Conservation (phyloP, 2,888 invertebrate species). For the Spatulosminthurus flaviceps region DNA sequence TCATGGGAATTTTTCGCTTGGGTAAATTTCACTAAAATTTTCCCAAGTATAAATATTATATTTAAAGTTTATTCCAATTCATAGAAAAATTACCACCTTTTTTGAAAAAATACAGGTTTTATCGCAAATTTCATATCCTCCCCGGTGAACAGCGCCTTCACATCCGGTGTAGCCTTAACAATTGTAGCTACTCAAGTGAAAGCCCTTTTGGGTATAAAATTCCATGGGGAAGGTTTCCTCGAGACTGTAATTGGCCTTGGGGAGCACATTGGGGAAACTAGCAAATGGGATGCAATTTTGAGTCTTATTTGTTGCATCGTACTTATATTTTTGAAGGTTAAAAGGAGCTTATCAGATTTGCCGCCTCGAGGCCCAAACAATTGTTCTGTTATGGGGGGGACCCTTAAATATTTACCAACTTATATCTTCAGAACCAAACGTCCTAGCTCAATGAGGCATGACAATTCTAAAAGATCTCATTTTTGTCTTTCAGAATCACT, state of each 20-base stretch:
- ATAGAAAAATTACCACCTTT: no score
- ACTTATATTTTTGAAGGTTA: slow-evolving; percentile 45
- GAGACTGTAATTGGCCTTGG: slow-evolving; percentile 74
- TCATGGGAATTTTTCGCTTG: slow-evolving; percentile 84
- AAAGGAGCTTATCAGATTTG: no score
- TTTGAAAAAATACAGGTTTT: slow-evolving; percentile 75
- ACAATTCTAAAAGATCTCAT: no score
- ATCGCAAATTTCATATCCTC: slow-evolving; percentile 89
- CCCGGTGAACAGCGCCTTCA: slow-evolving; percentile 88
- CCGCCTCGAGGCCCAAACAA: no score
- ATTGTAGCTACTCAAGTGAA: slow-evolving; percentile 88
- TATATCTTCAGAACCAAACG: no score
- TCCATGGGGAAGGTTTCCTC: slow-evolving; percentile 78
- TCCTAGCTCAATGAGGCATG: no score
- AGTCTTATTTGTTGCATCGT: slow-evolving; percentile 72
- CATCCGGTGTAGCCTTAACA: slow-evolving; percentile 90
- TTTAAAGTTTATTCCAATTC: no score
- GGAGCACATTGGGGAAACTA: slow-evolving; percentile 73
- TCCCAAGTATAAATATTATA: no score
- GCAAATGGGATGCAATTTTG: slow-evolving; percentile 78
- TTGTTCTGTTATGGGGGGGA: no score
- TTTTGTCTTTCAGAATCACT: no score
- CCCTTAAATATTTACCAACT: no score
- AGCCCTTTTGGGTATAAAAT: slow-evolving; percentile 77
- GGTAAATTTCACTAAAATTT: no score